Percentiles rank a stretch among this genome's conserved stretches.
These are phyloP conservation scores for Lepidocyrtinus sp. DNA, from an alignment of 2,888 invertebrate genomes.

Conservation along the genomic window DNA sequence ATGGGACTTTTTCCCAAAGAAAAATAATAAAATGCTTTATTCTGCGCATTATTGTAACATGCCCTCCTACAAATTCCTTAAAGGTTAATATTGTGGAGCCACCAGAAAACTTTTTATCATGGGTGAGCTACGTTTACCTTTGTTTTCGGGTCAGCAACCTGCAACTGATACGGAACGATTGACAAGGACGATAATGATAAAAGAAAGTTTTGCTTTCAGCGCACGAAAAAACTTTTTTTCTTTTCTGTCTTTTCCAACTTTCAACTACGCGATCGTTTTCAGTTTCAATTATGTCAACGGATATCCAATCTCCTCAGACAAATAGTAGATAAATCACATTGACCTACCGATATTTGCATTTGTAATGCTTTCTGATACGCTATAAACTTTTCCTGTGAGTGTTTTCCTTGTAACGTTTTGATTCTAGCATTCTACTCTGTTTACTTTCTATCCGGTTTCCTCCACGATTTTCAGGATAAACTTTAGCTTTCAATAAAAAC, in stretches of 20 bases:
- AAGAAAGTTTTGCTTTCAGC: neutral
- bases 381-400: too few relatives aligned
- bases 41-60: neutral
- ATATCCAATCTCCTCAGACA: neutral
- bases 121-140: neutral
- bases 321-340: neutral
- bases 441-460: too few relatives aligned
- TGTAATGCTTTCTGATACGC: neutral
- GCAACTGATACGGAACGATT: neutral
- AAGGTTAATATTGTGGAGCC: neutral
- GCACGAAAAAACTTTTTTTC: neutral
- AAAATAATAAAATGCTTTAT: constrained; percentile 10
- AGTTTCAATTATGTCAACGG: neutral
- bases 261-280: neutral
- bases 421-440: too few relatives aligned
- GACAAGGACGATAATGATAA: neutral
- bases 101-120: constrained; percentile 5
- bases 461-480: neutral
- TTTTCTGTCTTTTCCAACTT: neutral
- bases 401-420: too few relatives aligned
- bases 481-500: neutral
- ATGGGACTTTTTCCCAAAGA: neutral
- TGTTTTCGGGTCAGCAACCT: neutral
- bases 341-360: constrained; percentile 2
- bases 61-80: neutral